Conservation (phyloP, 2,113 vertebrate genomes). For the Ovis canadensis region DNA sequence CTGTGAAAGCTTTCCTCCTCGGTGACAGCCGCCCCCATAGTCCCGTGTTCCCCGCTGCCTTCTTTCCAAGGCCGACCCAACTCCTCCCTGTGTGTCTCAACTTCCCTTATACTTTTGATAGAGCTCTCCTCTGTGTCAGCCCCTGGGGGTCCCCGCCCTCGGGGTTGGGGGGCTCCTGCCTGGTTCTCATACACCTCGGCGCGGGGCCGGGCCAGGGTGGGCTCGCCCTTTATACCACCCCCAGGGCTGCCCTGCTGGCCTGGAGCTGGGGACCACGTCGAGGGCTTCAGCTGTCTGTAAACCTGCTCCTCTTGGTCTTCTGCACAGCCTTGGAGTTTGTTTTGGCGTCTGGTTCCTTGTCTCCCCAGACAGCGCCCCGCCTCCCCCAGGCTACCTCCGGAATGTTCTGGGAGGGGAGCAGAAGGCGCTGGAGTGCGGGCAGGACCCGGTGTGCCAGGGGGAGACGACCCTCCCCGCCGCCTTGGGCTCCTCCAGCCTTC, state of each 20-base stretch:
- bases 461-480: not conserved
- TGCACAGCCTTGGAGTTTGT: not conserved
- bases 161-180: not conserved
- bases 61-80: not conserved
- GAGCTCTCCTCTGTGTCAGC: not conserved
- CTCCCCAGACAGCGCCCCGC: not conserved
- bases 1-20: not conserved
- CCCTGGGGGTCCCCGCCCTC: not conserved
- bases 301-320: not conserved
- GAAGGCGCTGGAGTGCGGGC: not conserved
- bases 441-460: not conserved
- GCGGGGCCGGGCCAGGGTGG: not conserved
- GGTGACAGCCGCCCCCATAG: rapidly evolving
- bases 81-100: not conserved
- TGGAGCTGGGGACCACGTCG: not conserved
- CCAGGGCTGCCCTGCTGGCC: not conserved
- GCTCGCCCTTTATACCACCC: not conserved
- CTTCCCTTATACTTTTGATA: not conserved
- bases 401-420: not conserved
- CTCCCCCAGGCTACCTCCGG: not conserved
- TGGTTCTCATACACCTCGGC: not conserved
- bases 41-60: not conserved
- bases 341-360: not conserved
- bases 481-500: constrained; percentile 11
- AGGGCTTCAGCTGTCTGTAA: not conserved